Percentiles rank a stretch among this genome's conserved stretches.
These are phyloP conservation scores for Himalopsyche anomala DNA, from an alignment of 2,888 invertebrate species.

Conservation along the genomic window DNA sequence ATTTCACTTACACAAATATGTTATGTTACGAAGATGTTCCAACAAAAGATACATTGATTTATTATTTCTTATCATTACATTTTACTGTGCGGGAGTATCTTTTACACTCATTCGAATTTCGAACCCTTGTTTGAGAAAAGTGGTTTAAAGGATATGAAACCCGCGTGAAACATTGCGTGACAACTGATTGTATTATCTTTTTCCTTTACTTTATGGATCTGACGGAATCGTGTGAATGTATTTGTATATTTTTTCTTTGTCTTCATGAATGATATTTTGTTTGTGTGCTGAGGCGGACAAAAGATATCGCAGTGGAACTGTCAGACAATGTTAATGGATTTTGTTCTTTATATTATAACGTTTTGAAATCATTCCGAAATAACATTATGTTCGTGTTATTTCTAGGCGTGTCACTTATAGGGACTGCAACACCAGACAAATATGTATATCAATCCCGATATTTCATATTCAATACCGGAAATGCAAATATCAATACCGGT, in stretches of 20 bases:
- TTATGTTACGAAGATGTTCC: too few relatives aligned
- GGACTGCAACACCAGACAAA: too few relatives aligned
- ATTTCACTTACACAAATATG: too few relatives aligned
- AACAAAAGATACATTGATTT: too few relatives aligned
- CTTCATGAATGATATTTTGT: slow-evolving; percentile 21
- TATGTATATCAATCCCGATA: too few relatives aligned
- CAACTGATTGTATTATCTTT: slow-evolving; percentile 50
- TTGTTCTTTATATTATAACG: not conserved
- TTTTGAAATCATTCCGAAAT: not conserved
- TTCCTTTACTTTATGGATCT: slow-evolving; percentile 16
- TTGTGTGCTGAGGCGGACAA: slow-evolving; percentile 39
- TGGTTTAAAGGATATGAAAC: slow-evolving; percentile 43
- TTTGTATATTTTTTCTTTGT: slow-evolving; percentile 30
- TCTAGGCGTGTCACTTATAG: not conserved
- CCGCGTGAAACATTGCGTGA: slow-evolving; percentile 55
- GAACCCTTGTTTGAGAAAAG: slow-evolving; percentile 27
- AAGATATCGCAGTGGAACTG: slow-evolving; percentile 48
- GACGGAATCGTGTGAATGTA: slow-evolving; percentile 4
- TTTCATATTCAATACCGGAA: too few relatives aligned
- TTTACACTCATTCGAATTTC: slow-evolving; percentile 1
- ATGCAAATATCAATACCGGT: too few relatives aligned
- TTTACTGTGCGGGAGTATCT: not conserved
- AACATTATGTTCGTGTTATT: not conserved
- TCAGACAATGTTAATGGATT: slow-evolving; percentile 49
- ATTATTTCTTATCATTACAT: not conserved